Evolutionary conservation across 2,888 invertebrate genomes (phyloP).

Genomic region (Leptopilina syphax): DNA sequence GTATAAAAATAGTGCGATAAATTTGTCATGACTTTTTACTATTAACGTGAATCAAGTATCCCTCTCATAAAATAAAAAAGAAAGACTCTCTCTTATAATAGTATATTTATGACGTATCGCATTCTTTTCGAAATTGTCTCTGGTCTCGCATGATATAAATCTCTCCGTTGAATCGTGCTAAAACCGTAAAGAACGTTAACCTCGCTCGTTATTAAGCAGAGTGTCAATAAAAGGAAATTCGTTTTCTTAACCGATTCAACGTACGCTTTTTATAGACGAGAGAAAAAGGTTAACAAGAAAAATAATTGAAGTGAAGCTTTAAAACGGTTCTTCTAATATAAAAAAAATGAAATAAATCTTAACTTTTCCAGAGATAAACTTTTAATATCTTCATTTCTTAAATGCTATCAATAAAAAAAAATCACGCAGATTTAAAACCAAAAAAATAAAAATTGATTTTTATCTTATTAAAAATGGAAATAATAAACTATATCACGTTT

Average conservation of each 20-base stretch:
- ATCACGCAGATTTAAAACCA: background rate
- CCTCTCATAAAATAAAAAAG: too few species aligned
- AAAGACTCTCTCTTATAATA: too few species aligned
- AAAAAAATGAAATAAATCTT: background rate
- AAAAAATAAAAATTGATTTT: background rate
- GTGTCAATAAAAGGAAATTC: conserved; percentile 21
- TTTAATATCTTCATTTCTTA: background rate
- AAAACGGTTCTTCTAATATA: background rate
- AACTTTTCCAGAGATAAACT: background rate
- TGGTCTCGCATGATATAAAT: background rate
- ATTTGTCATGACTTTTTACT: too few species aligned
- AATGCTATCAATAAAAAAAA: background rate
- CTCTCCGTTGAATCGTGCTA: background rate
- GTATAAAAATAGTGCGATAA: too few species aligned
- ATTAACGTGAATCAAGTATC: too few species aligned
- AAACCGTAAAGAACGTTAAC: conserved; percentile 21
- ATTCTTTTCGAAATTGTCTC: background rate
- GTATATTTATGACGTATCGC: conserved; percentile 6
- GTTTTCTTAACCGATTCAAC: conserved; percentile 6
- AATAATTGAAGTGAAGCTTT: conserved; percentile 10
- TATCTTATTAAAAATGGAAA: background rate
- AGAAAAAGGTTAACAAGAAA: conserved; percentile 18
- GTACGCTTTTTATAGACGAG: background rate
- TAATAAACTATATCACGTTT: background rate
- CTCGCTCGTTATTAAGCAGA: conserved; percentile 14